A percentile compares a stretch with the other conserved stretches of the same genome.
phyloP scores from a whole-genome alignment of 2,888 invertebrate genomes.

The Lithophane leautieri region DNA sequence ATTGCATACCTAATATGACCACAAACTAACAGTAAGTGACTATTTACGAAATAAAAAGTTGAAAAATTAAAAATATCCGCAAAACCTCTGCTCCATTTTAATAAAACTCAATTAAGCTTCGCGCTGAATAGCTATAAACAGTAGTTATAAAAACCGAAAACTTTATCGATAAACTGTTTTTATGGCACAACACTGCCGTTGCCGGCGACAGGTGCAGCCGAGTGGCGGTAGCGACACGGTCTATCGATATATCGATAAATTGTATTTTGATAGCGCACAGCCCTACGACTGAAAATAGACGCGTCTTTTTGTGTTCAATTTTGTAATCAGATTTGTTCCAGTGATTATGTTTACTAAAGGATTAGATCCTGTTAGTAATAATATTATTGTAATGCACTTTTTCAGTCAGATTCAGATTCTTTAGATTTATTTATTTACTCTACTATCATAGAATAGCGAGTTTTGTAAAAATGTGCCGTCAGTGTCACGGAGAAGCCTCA shows the following conservation, averaged over 20 bases:
- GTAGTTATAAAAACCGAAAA: constrained; percentile 55
- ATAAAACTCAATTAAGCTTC: constrained; percentile 43
- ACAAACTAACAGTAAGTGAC: background rate
- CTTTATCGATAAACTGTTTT: constrained; percentile 73
- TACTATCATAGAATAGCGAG: background rate
- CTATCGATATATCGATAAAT: constrained; percentile 83
- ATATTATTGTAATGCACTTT: background rate
- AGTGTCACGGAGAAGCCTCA: background rate
- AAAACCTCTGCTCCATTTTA: constrained; percentile 27
- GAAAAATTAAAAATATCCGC: background rate
- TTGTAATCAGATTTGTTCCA: constrained; percentile 15
- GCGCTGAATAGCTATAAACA: constrained; percentile 48
- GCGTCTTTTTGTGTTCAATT: constrained; percentile 44
- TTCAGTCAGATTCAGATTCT: too few relatives aligned
- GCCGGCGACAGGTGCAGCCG: constrained; percentile 83
- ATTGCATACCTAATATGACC: background rate
- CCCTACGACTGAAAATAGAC: constrained; percentile 68
- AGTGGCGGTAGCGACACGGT: constrained; percentile 71
- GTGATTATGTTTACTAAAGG: background rate
- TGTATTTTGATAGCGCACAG: constrained; percentile 79
- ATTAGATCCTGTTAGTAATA: background rate
- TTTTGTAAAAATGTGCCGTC: background rate
- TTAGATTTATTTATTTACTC: background rate
- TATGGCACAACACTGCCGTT: constrained; percentile 71
- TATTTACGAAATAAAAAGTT: background rate